phyloP scores from a whole-genome alignment of 2,888 invertebrate species.

The Phalera bucephala region DNA sequence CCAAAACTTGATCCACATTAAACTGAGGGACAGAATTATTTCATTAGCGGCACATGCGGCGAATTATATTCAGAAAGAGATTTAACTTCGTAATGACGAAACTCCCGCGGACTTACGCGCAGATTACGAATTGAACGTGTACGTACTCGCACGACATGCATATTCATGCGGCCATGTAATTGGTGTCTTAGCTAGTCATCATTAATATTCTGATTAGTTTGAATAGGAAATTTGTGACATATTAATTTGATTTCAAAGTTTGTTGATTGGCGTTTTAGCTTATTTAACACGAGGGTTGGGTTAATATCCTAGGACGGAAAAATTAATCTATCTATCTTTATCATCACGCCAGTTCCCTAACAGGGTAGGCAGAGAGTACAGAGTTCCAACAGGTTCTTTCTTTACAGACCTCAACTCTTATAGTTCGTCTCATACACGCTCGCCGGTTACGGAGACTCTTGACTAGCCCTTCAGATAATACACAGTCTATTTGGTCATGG shows the following conservation, averaged over 20 bases:
- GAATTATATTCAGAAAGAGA: constrained; percentile 47
- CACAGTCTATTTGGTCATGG: no score
- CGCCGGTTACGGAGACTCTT: no score
- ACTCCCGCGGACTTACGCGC: constrained; percentile 34
- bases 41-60: constrained; percentile 49
- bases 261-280: not conserved
- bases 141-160: constrained; percentile 31
- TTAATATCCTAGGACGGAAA: no score
- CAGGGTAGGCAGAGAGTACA: no score
- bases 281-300: no score
- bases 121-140: constrained; percentile 37
- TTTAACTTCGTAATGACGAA: constrained; percentile 36
- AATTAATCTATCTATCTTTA: no score
- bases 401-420: no score
- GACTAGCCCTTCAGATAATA: no score
- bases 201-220: constrained; percentile 49
- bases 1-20: constrained; percentile 34
- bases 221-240: constrained; percentile 15
- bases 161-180: constrained; percentile 50
- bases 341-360: no score
- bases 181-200: constrained; percentile 38
- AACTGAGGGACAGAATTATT: constrained; percentile 42
- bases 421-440: no score
- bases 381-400: no score
- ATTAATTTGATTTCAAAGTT: not conserved